These are phyloP conservation scores for Cyrtodaria siliqua DNA, from an alignment of 2,888 invertebrate species.

Conservation along the genomic window DNA sequence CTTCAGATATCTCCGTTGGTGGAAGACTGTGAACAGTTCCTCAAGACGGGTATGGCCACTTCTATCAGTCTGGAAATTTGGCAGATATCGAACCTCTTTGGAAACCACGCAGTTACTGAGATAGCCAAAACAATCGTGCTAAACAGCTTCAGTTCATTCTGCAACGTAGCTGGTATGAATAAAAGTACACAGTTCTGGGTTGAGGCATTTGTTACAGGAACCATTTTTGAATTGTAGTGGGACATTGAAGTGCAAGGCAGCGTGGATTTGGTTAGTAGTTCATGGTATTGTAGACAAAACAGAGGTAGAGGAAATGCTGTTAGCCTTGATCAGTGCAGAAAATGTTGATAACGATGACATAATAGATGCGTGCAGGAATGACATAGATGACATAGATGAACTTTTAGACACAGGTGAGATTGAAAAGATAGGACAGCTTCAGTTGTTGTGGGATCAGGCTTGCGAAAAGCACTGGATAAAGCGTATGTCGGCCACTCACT, in stretches of 20 bases:
- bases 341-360: constrained; percentile 44
- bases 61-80: constrained; percentile 47
- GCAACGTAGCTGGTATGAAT: constrained; percentile 26
- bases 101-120: constrained; percentile 33
- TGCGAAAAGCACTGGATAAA: constrained; percentile 40
- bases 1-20: constrained; percentile 36
- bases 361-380: constrained; percentile 13
- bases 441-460: constrained; percentile 8
- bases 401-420: neutral
- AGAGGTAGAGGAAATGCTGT: constrained; percentile 2
- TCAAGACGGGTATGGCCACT: constrained; percentile 5
- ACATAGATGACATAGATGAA: constrained; percentile 2
- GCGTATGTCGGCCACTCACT: neutral
- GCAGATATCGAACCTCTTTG: constrained; percentile 37
- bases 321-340: constrained; percentile 21
- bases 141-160: constrained; percentile 37
- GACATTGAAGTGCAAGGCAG: constrained; percentile 38
- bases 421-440: neutral
- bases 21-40: constrained; percentile 41
- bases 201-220: constrained; percentile 34
- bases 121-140: constrained; percentile 42
- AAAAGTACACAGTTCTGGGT: neutral
- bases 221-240: constrained; percentile 44
- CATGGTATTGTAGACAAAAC: constrained; percentile 9
- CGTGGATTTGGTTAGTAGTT: constrained; percentile 40